These are phyloP conservation scores for Chlamydotis undulata DNA, from an alignment of 2,113 vertebrate species.

Conservation along the genomic window DNA sequence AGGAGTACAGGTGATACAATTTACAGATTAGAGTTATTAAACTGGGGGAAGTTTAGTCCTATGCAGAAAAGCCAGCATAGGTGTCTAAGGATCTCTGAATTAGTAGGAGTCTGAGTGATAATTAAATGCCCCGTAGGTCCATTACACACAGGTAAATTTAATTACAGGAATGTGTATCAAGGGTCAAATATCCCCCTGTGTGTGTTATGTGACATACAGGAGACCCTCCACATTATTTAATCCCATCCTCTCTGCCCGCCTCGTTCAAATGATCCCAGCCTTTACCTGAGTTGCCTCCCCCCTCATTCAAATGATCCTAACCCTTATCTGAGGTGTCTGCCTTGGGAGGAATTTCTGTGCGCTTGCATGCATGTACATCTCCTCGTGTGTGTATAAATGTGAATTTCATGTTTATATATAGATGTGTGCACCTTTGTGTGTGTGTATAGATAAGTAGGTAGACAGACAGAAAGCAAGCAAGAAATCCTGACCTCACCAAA, in stretches of 20 bases:
- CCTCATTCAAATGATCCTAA: background rate
- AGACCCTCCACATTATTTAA: background rate
- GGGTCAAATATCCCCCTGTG: background rate
- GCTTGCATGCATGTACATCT: fast-evolving
- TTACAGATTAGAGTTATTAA: background rate
- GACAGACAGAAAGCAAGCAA: background rate
- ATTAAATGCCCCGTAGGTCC: background rate
- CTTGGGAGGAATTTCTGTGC: background rate
- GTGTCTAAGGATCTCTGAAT: background rate
- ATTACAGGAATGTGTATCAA: background rate
- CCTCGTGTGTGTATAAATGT: background rate
- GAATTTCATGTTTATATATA: background rate
- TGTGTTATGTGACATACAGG: background rate
- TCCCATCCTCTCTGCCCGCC: fast-evolving
- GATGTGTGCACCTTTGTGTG: background rate
- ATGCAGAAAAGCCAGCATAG: background rate
- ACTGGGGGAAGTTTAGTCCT: background rate
- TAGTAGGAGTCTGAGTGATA: background rate
- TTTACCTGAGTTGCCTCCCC: background rate
- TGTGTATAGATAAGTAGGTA: background rate
- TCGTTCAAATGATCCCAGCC: background rate
- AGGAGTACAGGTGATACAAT: background rate
- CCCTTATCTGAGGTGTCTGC: background rate
- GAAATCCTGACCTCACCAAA: background rate
- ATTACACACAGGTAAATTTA: background rate